phyloP scores from a whole-genome alignment of 2,797 vertebrate genomes.

The Caiman crocodilus region DNA sequence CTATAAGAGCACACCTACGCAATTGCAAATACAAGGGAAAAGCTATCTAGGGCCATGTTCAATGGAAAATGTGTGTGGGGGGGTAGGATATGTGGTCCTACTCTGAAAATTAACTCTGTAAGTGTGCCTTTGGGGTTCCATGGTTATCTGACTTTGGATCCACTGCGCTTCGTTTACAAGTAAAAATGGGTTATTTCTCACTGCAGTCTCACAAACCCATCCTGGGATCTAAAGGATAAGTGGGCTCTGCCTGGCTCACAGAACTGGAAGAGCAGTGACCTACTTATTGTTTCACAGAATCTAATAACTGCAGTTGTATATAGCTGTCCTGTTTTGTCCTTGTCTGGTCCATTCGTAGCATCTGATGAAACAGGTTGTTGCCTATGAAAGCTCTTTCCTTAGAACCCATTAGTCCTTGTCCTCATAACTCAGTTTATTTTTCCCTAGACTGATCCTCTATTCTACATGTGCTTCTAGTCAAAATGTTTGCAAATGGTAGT shows the following conservation, averaged over 20 bases:
- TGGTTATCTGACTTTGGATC: not conserved
- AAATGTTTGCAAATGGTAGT: not conserved
- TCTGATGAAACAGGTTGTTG: too few relatives aligned
- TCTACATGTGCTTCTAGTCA: not conserved
- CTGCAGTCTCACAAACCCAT: not conserved
- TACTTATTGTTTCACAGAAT: not conserved
- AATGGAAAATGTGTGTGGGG: not conserved
- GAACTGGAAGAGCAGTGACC: not conserved
- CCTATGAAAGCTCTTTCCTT: too few relatives aligned
- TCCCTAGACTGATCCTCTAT: conserved; percentile 10
- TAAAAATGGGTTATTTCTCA: not conserved
- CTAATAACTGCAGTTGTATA: not conserved
- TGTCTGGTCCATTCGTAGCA: not conserved
- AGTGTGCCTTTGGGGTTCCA: not conserved
- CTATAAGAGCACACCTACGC: not conserved
- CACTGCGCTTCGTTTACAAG: not conserved
- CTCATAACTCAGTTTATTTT: conserved; percentile 1
- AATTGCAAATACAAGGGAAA: not conserved
- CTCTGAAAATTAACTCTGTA: not conserved
- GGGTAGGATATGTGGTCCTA: not conserved
- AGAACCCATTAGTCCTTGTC: not conserved
- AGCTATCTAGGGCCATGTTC: not conserved
- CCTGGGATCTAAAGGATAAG: not conserved
- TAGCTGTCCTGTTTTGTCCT: not conserved
- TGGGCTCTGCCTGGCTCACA: not conserved